Evolutionary conservation across 2,888 invertebrate genomes (phyloP), one percentile per base, ranked within the genome.

Genomic region (Aleiodes alternator): DNA sequence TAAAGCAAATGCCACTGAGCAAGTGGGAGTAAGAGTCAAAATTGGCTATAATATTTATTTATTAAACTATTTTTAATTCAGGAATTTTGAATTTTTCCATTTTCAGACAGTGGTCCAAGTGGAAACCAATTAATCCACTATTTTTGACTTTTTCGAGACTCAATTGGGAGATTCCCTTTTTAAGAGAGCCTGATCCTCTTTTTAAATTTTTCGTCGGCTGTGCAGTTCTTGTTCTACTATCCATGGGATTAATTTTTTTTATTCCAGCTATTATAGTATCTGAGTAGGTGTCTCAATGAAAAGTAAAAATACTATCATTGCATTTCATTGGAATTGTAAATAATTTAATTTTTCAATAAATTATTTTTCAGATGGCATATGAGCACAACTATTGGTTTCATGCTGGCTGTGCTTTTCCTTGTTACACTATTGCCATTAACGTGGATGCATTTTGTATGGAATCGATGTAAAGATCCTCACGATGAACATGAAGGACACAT

Each of bases 1-100:
- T 97, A 79, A 94, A 96, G 81, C 93, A 94, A 81, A 95, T 97
- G 94, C 94, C 95, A n/a, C 93, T 95, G 78, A 95, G 95, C 76
- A 95, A 95, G 87, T 93, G 92, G 90, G 93, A 93, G 94, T 94
- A 89, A 91, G 92, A 90, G 14, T 23, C 61, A 48, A 23, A 23
- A 50, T 16, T 53, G 6, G 16, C 51, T 69, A n/a, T 4, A 16
- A 51, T 23, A 8, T 29, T 71, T 8, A n/a, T 16, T 51, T 29
- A 14, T 31, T 12, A 5, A 29, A 51, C n/a, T 14, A 48, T 61
- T 70, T 16, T 70, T n/a, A 55, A 11, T 9, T 14, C 11, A 34
- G 4, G 50, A 53, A 29, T 66, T 51, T 31, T 3, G 31, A n/a
- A 31, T 71, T 64, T 9, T 78, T 80, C 66, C 76, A 76, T 76